Percentiles rank a stretch among this genome's conserved stretches.
Evolutionary conservation across 35 echinoderm and acorn worm species (phyloP).

Genomic region (Apostichopus parvimensis): DNA sequence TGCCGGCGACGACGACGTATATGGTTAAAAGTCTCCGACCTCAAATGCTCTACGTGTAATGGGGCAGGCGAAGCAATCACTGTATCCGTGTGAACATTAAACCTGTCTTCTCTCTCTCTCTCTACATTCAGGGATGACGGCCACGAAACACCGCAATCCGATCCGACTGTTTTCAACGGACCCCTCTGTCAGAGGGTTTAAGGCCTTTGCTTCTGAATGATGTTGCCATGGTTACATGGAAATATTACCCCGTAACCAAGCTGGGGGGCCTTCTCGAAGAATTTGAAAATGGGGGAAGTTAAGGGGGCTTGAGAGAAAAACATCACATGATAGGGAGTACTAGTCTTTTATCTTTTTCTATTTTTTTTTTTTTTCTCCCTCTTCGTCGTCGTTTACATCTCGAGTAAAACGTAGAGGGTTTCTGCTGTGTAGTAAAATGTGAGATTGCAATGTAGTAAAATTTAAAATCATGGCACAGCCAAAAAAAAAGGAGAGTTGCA

Average conservation of each 20-base stretch:
- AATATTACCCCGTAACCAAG: conserved; percentile 56
- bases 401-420: not conserved
- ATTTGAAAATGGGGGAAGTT: conserved; percentile 54
- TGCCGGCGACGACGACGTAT: not conserved
- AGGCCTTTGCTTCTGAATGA: conserved; percentile 28
- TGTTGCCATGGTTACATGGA: conserved; percentile 47
- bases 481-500: too few species aligned
- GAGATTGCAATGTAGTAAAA: not conserved
- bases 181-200: conserved; percentile 35
- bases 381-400: not conserved
- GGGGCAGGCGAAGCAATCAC: not conserved
- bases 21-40: not conserved
- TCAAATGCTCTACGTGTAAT: conserved; percentile 2
- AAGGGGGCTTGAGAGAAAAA: conserved; percentile 34
- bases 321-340: conserved; percentile 14
- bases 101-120: not conserved
- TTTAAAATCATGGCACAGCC: too few species aligned
- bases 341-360: not conserved
- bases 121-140: not conserved
- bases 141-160: conserved; percentile 8
- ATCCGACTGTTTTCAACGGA: conserved; percentile 30
- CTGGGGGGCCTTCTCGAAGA: conserved; percentile 26
- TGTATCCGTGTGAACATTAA: conserved; percentile 14
- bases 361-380: not conserved
- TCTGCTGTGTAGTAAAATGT: not conserved